These are phyloP conservation scores for Odocoileus hemionus DNA, from an alignment of 2,113 vertebrate genomes.

Conservation along the genomic window DNA sequence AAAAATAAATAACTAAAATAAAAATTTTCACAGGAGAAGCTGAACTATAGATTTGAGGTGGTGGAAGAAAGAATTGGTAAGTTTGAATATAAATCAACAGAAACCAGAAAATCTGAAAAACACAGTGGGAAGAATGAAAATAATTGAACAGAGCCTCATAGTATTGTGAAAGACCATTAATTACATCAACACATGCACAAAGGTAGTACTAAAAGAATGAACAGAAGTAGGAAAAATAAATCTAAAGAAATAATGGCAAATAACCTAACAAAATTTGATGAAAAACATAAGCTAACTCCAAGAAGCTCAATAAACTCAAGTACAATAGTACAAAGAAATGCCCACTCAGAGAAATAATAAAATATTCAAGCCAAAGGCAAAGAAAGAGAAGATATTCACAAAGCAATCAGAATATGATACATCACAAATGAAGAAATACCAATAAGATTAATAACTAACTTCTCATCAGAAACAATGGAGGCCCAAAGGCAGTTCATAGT, in stretches of 20 bases:
- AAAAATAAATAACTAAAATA: conserved; percentile 4
- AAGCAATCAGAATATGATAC: background rate
- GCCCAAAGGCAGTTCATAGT: background rate
- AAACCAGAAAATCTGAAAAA: background rate
- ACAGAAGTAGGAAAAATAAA: background rate
- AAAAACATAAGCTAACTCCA: background rate
- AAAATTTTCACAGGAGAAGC: background rate
- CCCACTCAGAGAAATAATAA: background rate
- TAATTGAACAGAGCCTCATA: background rate
- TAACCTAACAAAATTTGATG: background rate
- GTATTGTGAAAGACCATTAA: background rate
- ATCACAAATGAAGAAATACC: background rate
- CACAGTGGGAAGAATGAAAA: background rate
- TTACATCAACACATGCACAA: background rate
- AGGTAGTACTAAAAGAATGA: background rate
- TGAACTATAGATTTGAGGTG: background rate
- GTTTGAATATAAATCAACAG: background rate
- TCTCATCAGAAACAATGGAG: background rate
- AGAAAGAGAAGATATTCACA: background rate
- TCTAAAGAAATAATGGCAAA: background rate
- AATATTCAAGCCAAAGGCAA: background rate
- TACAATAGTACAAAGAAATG: background rate
- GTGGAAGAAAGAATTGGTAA: background rate
- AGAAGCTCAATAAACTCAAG: background rate
- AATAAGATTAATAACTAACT: background rate